Evolutionary conservation across 2,797 vertebrate species (phyloP), one percentile per base, ranked within the genome.

Genomic region (Smutsia gigantea): DNA sequence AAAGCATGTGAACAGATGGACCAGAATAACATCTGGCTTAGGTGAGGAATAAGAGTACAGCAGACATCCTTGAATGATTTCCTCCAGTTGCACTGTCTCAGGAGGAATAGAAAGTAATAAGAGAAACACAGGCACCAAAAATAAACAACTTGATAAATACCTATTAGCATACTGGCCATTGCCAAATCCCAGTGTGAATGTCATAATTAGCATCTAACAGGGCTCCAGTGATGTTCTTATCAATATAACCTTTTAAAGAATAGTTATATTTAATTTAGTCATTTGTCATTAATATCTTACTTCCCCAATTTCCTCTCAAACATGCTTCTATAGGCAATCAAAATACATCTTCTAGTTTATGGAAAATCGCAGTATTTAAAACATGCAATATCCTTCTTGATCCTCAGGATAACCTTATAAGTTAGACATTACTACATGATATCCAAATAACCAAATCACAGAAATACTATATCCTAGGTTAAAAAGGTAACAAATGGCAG

Each of bases 1-100:
- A 97, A 87, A 96, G 97, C 37, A 7, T 84, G 66, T 79, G 97
- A 98, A 97, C 98, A 98, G 98, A 98, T 98, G 98, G 98, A 96
- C 83, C 90, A 92, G 88, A 96, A 81, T 88, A 98, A 98, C 98
- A 98, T 98, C 98, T 98, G 98, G 97, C 66, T 97, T 85, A 97
- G 94, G 95, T 89, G 98, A 97, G 55, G 0, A 4, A 83, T 95
- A 97, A 96, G 96, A 97, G 68, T 95, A 90, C 17, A 87, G 89
- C 91, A 98, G 98, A 96, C 97, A 97, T 94, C 95, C 97, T 97
- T 97, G 74, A 98, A 79, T 97, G 97, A 98, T 98, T 98, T 98
- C 93, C 78, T 98, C 97, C 90, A 96, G 90, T 78, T 91, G 46
- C 89, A 97, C 46, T 94, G 93, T 97, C 96, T 96, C 92, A 72